phyloP scores from a whole-genome alignment of 1,140 invertebrate species.

The Heliconius congener region DNA sequence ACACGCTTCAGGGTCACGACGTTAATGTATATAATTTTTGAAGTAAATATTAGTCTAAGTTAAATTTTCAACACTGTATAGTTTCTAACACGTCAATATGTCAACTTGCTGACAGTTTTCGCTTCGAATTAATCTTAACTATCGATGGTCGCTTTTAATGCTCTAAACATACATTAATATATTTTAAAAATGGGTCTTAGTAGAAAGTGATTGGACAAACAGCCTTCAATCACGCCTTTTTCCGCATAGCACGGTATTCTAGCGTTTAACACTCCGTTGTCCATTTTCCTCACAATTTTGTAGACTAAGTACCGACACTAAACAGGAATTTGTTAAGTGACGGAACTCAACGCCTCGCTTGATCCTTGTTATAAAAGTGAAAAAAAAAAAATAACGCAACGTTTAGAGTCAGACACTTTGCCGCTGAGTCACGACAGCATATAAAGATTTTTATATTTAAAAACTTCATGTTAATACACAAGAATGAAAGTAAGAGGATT shows the following conservation, averaged over 20 bases:
- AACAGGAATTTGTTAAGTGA: not conserved
- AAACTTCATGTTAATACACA: too few species aligned
- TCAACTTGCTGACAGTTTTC: not conserved
- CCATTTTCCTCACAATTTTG: not conserved
- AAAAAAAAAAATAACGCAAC: too few species aligned
- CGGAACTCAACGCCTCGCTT: not conserved
- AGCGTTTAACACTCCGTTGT: not conserved
- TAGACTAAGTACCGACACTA: too few species aligned
- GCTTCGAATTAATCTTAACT: not conserved
- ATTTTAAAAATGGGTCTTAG: not conserved
- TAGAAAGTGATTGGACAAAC: too few species aligned
- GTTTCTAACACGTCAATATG: not conserved
- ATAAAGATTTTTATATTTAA: too few species aligned
- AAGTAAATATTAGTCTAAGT: conserved; percentile 12
- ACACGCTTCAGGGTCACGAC: not conserved
- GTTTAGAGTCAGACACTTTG: too few species aligned
- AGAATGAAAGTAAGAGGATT: too few species aligned
- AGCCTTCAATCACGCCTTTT: too few species aligned
- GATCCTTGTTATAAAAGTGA: not conserved
- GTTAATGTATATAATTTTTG: not conserved
- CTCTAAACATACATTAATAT: too few species aligned
- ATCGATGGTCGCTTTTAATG: not conserved
- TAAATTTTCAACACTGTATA: not conserved
- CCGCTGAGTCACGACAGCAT: too few species aligned
- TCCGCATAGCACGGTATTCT: not conserved